phyloP scores from a whole-genome alignment of 2,888 invertebrate species.

The Camponotus fellah region DNA sequence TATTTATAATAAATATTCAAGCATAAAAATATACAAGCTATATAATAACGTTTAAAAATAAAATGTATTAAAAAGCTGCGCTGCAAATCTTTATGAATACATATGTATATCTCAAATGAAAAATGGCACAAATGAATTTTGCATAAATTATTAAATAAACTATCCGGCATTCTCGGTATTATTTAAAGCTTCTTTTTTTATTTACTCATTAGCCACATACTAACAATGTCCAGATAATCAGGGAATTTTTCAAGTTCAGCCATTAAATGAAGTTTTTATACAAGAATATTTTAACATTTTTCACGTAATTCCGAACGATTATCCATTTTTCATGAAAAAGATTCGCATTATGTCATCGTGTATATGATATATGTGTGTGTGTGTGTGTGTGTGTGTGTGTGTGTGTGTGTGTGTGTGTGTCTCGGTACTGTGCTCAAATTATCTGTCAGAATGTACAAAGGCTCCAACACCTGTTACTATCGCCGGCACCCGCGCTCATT shows the following conservation, averaged over 20 bases:
- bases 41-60: background rate
- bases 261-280: conserved; percentile 6
- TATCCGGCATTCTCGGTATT: background rate
- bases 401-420: no score
- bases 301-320: background rate
- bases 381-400: no score
- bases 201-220: background rate
- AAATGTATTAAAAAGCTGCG: background rate
- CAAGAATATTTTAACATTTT: conserved; percentile 11
- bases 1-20: background rate
- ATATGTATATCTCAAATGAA: background rate
- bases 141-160: background rate
- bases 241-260: conserved; percentile 1
- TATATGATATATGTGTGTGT: no score
- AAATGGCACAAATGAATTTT: conserved; percentile 17
- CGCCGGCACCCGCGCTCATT: conserved; percentile 45
- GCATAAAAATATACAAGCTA: background rate
- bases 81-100: background rate
- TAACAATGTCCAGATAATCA: conserved; percentile 4
- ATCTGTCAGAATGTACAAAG: conserved; percentile 60
- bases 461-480: conserved; percentile 64
- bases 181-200: conserved; percentile 14
- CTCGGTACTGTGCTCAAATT: conserved; percentile 34
- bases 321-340: background rate
- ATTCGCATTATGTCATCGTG: conserved; percentile 31